Evolutionary conservation across 53 echinoderm and acorn worm genomes (phyloP), one percentile per base, ranked within the genome.

Genomic region (Mesocentrotus franciscanus): DNA sequence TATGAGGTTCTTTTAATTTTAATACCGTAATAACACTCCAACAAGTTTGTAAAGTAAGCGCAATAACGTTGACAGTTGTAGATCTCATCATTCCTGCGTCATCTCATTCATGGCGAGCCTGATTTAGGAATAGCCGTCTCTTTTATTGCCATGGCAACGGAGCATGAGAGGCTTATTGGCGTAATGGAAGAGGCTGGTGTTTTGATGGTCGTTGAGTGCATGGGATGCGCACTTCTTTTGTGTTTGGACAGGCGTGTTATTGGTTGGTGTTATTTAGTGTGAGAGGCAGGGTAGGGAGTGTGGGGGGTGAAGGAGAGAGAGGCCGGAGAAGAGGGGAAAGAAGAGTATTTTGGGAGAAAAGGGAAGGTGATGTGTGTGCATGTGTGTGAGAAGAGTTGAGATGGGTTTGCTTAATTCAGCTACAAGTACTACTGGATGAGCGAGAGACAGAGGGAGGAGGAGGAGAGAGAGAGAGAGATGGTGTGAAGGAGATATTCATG

Each of bases 111-210:
- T n/a, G 11, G 15, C 3, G 11, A 85, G 27, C 85, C 58, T 11
- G 58, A 11, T 85, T 79, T 36, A 26, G 85, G 58, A 22, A n/a
- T 58, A 8, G 49, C 85, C 8, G 20, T 42, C 85, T 85, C 85
- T 85, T 42, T 83, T 85, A 85, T 85, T 57, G n/a, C 57, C 85
- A 85, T 85, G 85, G 58, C 58, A n/a, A 85, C 85, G 24, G 58
- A 20, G 56, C 57, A 57, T 85, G 85, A 57, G 85, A 57, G 85
- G 85, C 26, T 85, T 56, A 85, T 57, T 58, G 83, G 83, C 85
- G 85, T 56, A 85, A 85, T 85, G 20, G 79, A 39, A 75, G 79
- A 36, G 79, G 27, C 35, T 3, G 58, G n/a, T 85, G 85, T 85
- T 85, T 56, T 85, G 57, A 56, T 85, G 85, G 57, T 36, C 57